phyloP scores from a whole-genome alignment of 2,113 vertebrate species.

The Myanophis thanlyinensis region DNA sequence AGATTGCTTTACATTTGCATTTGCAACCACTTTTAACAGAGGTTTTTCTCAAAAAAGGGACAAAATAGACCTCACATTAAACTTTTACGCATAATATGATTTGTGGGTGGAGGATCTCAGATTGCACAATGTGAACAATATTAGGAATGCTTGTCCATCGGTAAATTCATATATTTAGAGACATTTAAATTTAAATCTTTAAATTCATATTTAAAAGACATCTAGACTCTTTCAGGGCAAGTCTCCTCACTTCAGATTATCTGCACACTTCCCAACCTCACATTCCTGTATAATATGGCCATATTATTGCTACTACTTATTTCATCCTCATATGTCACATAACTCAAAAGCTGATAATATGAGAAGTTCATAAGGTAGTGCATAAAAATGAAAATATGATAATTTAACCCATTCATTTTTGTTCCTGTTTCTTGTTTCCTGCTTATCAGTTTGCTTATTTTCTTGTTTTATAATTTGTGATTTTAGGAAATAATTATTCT shows the following conservation, averaged over 20 bases:
- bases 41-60: not conserved
- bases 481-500: not conserved
- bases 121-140: not conserved
- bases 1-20: not conserved
- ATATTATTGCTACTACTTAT: not conserved
- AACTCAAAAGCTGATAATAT: not conserved
- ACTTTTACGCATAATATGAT: not conserved
- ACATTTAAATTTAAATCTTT: too few species aligned
- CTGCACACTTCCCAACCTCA: not conserved
- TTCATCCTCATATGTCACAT: not conserved
- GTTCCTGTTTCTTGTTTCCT: not conserved
- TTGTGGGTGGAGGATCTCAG: not conserved
- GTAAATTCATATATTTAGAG: not conserved
- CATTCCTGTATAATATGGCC: too few species aligned
- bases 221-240: not conserved
- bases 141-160: not conserved
- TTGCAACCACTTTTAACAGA: constrained; percentile 4
- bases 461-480: not conserved
- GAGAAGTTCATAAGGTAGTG: not conserved
- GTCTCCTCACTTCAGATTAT: not conserved
- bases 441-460: not conserved
- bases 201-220: not conserved
- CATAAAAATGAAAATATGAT: not conserved
- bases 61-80: not conserved
- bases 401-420: not conserved